Evolutionary conservation across 2,888 invertebrate genomes (phyloP).

Genomic region (Timema cristinae): DNA sequence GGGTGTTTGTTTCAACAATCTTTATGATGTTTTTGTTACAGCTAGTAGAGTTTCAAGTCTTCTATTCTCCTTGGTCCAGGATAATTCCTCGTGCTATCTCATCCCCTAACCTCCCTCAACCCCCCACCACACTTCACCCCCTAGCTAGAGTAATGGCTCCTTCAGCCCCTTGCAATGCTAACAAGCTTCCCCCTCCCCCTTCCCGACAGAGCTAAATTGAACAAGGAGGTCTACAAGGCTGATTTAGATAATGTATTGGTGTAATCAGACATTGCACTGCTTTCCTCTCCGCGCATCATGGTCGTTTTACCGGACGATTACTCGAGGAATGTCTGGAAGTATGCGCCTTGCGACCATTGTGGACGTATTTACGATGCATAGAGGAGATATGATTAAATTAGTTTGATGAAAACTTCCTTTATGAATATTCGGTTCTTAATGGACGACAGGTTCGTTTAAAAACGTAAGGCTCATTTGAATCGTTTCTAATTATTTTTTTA

Average conservation of each 20-base stretch:
- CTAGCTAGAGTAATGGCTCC: conserved; percentile 16
- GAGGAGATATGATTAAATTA: too few relatives aligned
- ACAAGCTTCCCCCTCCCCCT: conserved; percentile 5
- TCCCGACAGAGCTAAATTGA: conserved; percentile 24
- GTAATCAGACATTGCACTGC: conserved; percentile 23
- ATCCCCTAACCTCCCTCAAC: background rate
- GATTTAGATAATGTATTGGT: conserved; percentile 31
- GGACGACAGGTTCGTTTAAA: too few relatives aligned
- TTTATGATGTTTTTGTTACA: background rate
- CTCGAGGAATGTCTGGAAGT: too few relatives aligned
- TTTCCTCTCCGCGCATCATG: too few relatives aligned
- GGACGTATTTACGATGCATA: too few relatives aligned
- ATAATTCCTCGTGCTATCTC: background rate
- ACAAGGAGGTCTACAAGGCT: conserved; percentile 25
- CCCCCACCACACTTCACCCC: background rate
- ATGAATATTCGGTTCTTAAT: too few relatives aligned
- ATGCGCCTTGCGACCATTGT: too few relatives aligned
- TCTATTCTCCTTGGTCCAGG: conserved; percentile 2
- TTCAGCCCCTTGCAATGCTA: conserved; percentile 14
- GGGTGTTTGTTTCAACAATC: too few relatives aligned
- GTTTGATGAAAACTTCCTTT: too few relatives aligned
- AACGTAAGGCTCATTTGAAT: too few relatives aligned
- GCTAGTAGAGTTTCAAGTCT: background rate
- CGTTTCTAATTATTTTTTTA: too few relatives aligned
- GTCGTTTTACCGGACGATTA: too few relatives aligned